These are phyloP conservation scores for Macropodus opercularis DNA, from an alignment of 2,797 vertebrate genomes.

Conservation along the genomic window DNA sequence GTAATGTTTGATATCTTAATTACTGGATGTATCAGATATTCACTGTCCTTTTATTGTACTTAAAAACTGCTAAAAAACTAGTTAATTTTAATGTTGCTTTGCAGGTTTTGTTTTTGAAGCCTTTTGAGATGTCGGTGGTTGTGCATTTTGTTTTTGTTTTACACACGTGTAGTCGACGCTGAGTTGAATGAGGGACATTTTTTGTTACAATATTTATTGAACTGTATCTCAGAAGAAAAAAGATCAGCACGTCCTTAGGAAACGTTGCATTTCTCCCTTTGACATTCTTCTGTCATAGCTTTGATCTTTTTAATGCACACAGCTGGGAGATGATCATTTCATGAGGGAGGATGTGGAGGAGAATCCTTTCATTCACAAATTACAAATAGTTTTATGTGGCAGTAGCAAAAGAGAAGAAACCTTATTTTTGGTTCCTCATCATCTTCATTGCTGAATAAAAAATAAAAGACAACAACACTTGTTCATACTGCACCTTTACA, in stretches of 20 bases:
- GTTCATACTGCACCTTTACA: background rate
- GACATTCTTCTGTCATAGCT: constrained; percentile 17
- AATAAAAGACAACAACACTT: background rate
- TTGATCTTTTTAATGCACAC: constrained; percentile 27
- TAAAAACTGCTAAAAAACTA: no score
- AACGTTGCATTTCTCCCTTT: constrained; percentile 20
- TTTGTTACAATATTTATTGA: constrained; percentile 4
- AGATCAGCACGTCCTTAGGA: constrained; percentile 9
- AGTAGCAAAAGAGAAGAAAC: background rate
- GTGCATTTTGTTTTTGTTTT: constrained; percentile 10
- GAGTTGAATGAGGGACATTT: background rate
- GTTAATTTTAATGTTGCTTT: background rate
- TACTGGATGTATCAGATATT: background rate
- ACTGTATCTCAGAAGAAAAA: constrained; percentile 4
- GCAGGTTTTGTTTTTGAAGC: background rate
- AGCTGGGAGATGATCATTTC: constrained; percentile 9
- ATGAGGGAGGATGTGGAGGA: constrained; percentile 2
- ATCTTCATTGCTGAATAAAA: background rate
- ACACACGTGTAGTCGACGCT: background rate
- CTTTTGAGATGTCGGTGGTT: no score
- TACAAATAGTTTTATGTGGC: background rate
- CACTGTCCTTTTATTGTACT: no score
- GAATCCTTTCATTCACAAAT: constrained; percentile 23
- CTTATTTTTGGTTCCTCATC: background rate
- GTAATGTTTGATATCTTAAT: background rate